Evolutionary conservation across 2,797 vertebrate species (phyloP), one percentile per base, ranked within the genome.

Genomic region (Coregonus sp.): DNA sequence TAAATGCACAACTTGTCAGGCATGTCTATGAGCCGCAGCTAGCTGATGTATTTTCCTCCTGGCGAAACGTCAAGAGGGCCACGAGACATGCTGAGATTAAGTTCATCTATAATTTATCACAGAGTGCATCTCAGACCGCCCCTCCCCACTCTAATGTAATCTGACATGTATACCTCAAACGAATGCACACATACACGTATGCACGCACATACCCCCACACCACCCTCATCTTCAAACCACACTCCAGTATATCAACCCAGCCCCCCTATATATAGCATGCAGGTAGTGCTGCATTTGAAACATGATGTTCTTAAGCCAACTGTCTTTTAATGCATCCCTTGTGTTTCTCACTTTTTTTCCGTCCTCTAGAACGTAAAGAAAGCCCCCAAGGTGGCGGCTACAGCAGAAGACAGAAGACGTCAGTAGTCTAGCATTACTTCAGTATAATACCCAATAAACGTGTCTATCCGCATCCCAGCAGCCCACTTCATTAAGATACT

Each of bases 101-200:
- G 83, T 86, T 86, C 70, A 88, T 86, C 78, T 86, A 83, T 86
- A 86, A 85, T 86, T 85, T 81, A 82, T 87, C 84, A 84, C 83
- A 72, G 77, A 76, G 73, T 51, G 72, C 35, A 51, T 81, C 75
- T 86, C 78, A 54, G 67, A 85, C 81, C 77, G 78, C 76, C 77
- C 71, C 59, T 67, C 77, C 72, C 70, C 81, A 77, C 79, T 84
- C 80, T 84, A 82, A 82, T 79, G 78, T 80, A 78, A 82, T 84
- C 81, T 85, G 82, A 81, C 80, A 81, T 86, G 81, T 84, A 86
- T 75, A 75, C 63, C 75, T 68, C 54, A 74, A 76, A 69, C 73
- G 76, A 79, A 54, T 78, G 73, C 78, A 11, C 61, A 25, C 61
- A 11, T 7, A 9, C n/a, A 25, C 74, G 25, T 25, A 25, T 25